Evolutionary conservation across 1,140 invertebrate genomes (phyloP).

Genomic region (Ctenoplectra terminalis): DNA sequence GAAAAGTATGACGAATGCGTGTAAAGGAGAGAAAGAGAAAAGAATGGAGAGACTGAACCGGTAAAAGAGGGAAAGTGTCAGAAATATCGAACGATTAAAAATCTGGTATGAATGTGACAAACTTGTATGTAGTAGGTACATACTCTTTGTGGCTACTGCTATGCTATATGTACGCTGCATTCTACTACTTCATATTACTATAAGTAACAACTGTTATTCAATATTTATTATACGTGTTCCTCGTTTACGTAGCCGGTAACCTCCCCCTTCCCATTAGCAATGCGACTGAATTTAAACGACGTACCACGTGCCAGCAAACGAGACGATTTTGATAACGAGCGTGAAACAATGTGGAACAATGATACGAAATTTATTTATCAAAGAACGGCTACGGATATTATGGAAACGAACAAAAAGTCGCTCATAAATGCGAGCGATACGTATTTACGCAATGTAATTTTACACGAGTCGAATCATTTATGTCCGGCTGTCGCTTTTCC

Average conservation of each 20-base stretch:
- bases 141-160: constrained; percentile 71
- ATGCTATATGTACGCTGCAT: constrained; percentile 75
- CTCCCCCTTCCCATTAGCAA: constrained; percentile 52
- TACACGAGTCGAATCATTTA: neutral
- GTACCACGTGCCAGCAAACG: constrained; percentile 11
- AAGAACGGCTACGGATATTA: constrained; percentile 3
- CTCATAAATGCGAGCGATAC: neutral
- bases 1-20: constrained; percentile 8
- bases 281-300: constrained; percentile 64
- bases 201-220: constrained; percentile 75
- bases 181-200: constrained; percentile 74
- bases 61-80: constrained; percentile 14
- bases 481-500: neutral
- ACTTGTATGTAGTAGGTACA: constrained; percentile 67
- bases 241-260: constrained; percentile 70
- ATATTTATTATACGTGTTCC: constrained; percentile 78
- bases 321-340: constrained; percentile 38
- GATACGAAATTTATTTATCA: constrained; percentile 36
- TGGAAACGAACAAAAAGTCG: neutral
- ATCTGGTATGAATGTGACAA: constrained; percentile 63
- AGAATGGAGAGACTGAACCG: constrained; percentile 13
- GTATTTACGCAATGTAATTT: neutral
- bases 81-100: constrained; percentile 32
- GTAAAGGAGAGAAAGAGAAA: neutral
- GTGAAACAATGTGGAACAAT: neutral